phyloP scores from a whole-genome alignment of 2,113 vertebrate genomes.

The Gila orcuttii region DNA sequence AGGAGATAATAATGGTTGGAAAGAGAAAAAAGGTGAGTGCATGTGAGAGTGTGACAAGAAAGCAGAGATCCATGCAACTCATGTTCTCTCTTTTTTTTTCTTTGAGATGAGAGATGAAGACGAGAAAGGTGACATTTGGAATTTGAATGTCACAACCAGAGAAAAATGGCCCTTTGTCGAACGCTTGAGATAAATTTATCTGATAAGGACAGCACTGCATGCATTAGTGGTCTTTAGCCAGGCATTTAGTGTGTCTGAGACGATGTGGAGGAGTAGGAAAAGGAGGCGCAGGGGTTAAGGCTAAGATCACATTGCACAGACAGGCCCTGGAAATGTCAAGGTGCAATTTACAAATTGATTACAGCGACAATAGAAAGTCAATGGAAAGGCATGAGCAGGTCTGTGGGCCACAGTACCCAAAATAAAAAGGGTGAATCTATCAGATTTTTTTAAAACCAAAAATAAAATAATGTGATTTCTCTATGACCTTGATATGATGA shows the following conservation, averaged over 20 bases:
- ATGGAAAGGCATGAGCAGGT: not conserved
- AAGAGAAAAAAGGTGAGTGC: not conserved
- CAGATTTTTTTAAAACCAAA: not conserved
- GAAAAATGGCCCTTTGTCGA: conserved; percentile 49
- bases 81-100: conserved; percentile 32
- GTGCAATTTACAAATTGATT: conserved; percentile 57
- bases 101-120: conserved; percentile 37
- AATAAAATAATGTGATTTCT: not conserved
- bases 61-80: conserved; percentile 38
- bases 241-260: conserved; percentile 36
- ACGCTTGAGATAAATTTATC: conserved; percentile 47
- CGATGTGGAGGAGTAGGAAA: conserved; percentile 7
- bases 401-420: not conserved
- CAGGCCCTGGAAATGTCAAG: conserved; percentile 49
- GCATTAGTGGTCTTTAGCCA: conserved; percentile 47
- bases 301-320: conserved; percentile 41
- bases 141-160: conserved; percentile 40
- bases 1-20: conserved; percentile 36
- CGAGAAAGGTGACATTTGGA: conserved; percentile 50
- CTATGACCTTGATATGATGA: conserved; percentile 22
- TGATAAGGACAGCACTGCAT: conserved; percentile 41
- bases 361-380: conserved; percentile 42
- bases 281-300: conserved; percentile 24
- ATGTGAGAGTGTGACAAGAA: conserved; percentile 32
- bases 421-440: not conserved